phyloP scores from a whole-genome alignment of 35 echinoderm and acorn worm species.

The Heliocidaris tuberculata region DNA sequence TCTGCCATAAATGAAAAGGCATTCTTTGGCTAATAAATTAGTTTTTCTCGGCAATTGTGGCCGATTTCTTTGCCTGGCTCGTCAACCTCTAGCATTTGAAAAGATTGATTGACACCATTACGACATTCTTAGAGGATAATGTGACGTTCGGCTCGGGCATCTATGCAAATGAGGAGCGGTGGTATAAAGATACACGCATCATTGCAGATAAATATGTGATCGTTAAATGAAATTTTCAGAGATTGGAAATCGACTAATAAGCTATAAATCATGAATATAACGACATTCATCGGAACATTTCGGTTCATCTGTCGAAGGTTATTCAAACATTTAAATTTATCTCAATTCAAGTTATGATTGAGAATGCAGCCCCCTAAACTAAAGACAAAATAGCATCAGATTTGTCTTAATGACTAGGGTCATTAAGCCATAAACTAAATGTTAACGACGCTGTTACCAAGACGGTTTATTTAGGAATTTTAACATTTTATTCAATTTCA shows the following conservation, averaged over 20 bases:
- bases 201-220: background rate
- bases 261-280: background rate
- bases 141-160: background rate
- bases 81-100: background rate
- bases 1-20: background rate
- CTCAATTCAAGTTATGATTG: background rate
- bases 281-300: background rate
- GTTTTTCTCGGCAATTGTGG: background rate
- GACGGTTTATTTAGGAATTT: background rate
- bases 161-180: background rate
- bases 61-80: background rate
- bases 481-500: constrained; percentile 6
- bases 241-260: background rate
- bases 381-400: background rate
- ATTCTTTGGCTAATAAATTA: constrained; percentile 12
- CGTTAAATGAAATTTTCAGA: background rate
- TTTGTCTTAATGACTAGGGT: background rate
- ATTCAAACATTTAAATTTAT: background rate
- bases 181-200: background rate
- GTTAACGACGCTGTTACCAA: background rate
- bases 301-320: background rate
- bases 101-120: constrained; percentile 3
- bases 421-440: background rate
- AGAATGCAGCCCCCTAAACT: background rate
- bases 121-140: background rate